phyloP scores from a whole-genome alignment of 2,113 vertebrate genomes.

The Copsychus sechellarum region DNA sequence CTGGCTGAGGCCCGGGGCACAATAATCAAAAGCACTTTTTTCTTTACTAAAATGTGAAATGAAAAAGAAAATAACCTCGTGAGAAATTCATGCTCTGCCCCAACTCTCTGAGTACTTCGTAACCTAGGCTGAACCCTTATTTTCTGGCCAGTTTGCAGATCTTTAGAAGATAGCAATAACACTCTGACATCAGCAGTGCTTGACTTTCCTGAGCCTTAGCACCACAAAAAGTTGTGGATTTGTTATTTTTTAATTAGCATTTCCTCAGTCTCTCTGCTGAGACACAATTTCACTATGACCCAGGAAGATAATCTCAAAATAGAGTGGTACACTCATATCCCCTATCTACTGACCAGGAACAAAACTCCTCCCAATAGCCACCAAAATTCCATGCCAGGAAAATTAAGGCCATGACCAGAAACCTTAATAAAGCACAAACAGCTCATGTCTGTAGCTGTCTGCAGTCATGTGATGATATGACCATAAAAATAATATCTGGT shows the following conservation, averaged over 20 bases:
- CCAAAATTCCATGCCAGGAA: not conserved
- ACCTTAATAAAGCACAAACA: not conserved
- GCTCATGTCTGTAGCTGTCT: not conserved
- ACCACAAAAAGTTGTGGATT: not conserved
- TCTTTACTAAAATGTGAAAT: not conserved
- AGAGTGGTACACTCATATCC: not conserved
- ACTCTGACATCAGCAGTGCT: not conserved
- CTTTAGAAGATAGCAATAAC: not conserved
- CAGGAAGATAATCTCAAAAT: not conserved
- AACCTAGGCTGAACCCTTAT: not conserved
- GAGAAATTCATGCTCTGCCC: not conserved
- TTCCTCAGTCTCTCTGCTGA: not conserved
- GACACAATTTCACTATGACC: fast-evolving
- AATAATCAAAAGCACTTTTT: not conserved
- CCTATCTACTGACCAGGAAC: not conserved
- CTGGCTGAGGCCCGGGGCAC: not conserved
- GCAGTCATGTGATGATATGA: not conserved
- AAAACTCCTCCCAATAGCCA: not conserved
- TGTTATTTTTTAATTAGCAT: not conserved
- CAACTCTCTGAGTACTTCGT: not conserved
- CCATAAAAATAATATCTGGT: not conserved
- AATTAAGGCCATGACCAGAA: not conserved
- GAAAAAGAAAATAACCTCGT: not conserved
- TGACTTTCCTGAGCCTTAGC: not conserved
- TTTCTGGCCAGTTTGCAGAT: not conserved